These are phyloP conservation scores for Amphiprion ocellaris DNA, from an alignment of 2,113 vertebrate genomes.

Conservation along the genomic window DNA sequence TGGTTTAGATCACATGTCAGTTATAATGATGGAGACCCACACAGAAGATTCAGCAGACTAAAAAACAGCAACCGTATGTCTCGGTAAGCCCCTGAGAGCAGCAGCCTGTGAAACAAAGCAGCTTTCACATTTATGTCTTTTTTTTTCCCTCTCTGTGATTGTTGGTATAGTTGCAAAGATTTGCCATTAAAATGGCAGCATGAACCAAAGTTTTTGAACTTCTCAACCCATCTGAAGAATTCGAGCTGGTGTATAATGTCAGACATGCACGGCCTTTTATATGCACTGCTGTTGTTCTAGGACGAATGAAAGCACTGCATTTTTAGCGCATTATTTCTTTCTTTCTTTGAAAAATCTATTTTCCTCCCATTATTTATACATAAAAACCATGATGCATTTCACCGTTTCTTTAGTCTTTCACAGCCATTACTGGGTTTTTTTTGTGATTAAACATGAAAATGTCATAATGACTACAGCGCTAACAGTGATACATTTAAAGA, in stretches of 20 bases:
- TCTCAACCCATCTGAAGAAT: conserved; percentile 68
- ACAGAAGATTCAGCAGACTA: conserved; percentile 70
- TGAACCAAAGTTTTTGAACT: conserved; percentile 52
- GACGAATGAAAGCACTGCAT: conserved; percentile 50
- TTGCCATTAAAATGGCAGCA: conserved; percentile 76
- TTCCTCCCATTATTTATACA: conserved; percentile 52
- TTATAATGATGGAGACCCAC: conserved; percentile 81
- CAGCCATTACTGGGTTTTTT: conserved; percentile 22
- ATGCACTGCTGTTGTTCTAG: conserved; percentile 49
- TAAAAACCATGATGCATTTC: conserved; percentile 7
- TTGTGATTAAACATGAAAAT: conserved; percentile 41
- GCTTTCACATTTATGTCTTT: conserved; percentile 70
- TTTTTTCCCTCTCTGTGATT: conserved; percentile 44
- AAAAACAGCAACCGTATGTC: conserved; percentile 65
- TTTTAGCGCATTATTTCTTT: conserved; percentile 56
- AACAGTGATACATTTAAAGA: conserved; percentile 16
- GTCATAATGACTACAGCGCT: not conserved
- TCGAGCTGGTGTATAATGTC: conserved; percentile 51
- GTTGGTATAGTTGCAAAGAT: conserved; percentile 70
- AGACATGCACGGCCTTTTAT: conserved; percentile 48
- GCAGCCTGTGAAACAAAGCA: conserved; percentile 77
- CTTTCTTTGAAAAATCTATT: conserved; percentile 36
- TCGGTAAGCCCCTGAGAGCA: conserved; percentile 75
- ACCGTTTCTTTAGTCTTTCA: conserved; percentile 23
- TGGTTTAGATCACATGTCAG: conserved; percentile 80